Evolutionary conservation across 1,140 invertebrate species (phyloP), one percentile per base, ranked within the genome.

Genomic region (Danaus melanippus): DNA sequence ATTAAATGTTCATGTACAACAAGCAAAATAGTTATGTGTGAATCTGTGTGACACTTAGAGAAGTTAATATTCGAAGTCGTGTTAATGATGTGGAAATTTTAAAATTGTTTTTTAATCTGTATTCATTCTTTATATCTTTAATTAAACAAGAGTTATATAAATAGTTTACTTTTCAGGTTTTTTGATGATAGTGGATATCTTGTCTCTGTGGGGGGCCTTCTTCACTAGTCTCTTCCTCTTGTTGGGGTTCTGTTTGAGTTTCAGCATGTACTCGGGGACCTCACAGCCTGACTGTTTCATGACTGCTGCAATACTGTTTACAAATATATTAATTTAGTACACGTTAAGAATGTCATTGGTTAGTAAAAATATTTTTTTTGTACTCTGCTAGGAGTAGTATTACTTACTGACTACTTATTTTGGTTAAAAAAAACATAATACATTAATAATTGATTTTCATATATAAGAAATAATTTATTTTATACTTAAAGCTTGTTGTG

Each of bases 261-360:
- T 86, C 50, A 97, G 77, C 92, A 98, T 96, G 79, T 96, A 98
- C 1, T 95, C 92, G 1, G 97, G 96, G 8, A 98, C 94, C 32
- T 93, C 89, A 77, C 96, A 97, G 0, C 96, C 97, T 8, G 96
- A 96, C 70, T 95, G 92, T 69, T 91, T 91, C 86, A 98, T 92
- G 8, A 97, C 90, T 63, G 93, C 90, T 0, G 95, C 95, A 77
- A 98, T 96, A 72, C 95, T 96, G 74, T 8, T 52, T 50, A 61
- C 0, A 42, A 32, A 41, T 47, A 39, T 9, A 42, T 15, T 15
- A 15, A n/a, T n/a, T 15, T 1, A 15, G 15, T 15, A 15, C 15
- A 15, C 15, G 15, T 15, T 15, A 45, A 43, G 12, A n/a, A 39
- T 49, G 11, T 50, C 6, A 32, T 2, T 7, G 21, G 21, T 32